Evolutionary conservation across 2,888 invertebrate genomes (phyloP).

Genomic region (Formica aserva): DNA sequence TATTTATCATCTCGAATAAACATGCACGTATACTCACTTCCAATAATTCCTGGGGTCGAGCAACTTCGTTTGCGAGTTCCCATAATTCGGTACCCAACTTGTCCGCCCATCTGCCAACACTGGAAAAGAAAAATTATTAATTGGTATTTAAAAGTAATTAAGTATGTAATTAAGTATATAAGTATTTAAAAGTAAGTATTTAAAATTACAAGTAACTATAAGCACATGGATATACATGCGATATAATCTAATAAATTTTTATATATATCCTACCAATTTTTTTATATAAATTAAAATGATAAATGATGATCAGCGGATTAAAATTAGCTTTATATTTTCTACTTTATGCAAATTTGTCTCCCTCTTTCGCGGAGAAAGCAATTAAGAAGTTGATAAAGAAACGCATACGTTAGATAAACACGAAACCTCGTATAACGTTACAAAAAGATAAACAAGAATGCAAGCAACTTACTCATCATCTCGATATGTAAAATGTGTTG

Average conservation of each 20-base stretch:
- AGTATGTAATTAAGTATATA: too few species aligned
- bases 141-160: too few species aligned
- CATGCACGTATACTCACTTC: constrained; percentile 87
- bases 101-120: constrained; percentile 93
- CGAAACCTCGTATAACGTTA: not conserved
- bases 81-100: constrained; percentile 93
- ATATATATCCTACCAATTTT: not conserved
- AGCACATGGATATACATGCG: not conserved
- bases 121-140: constrained; percentile 81
- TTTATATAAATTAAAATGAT: not conserved
- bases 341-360: not conserved
- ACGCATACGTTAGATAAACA: not conserved
- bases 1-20: constrained; percentile 13
- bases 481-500: not conserved
- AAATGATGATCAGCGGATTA: not conserved
- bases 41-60: constrained; percentile 92
- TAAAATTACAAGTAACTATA: too few species aligned
- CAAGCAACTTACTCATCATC: not conserved
- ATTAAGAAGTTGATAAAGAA: not conserved
- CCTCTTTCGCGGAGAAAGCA: not conserved
- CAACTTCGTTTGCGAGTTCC: constrained; percentile 92
- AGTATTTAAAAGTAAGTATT: too few species aligned
- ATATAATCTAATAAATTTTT: not conserved
- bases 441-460: not conserved
- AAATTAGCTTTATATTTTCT: not conserved